phyloP scores from a whole-genome alignment of 2,797 vertebrate genomes.

The Antrozous pallidus region DNA sequence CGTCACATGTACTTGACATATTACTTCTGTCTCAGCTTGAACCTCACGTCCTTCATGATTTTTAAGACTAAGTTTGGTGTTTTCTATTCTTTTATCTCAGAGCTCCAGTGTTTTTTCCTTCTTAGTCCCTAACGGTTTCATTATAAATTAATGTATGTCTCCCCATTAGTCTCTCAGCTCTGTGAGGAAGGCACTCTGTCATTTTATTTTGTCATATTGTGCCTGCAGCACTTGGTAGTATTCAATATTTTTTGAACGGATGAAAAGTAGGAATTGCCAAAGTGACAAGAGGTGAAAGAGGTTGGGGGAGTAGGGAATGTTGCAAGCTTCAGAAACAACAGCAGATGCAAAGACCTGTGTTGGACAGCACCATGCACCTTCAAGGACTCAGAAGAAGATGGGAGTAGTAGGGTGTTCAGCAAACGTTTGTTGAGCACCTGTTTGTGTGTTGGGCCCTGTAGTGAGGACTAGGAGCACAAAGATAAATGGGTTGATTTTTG shows the following conservation, averaged over 20 bases:
- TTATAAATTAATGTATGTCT: constrained; percentile 30
- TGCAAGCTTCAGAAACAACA: background rate
- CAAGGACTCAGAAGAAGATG: background rate
- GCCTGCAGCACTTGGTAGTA: constrained; percentile 1
- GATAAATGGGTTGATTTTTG: background rate
- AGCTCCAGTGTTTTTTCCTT: constrained; percentile 33
- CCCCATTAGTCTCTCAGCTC: background rate
- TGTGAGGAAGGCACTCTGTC: constrained; percentile 1
- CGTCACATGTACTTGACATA: background rate
- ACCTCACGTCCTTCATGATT: background rate
- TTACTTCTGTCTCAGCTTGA: background rate
- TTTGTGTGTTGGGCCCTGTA: background rate
- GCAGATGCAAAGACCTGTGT: background rate
- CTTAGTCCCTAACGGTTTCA: constrained; percentile 7
- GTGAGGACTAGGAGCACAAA: background rate
- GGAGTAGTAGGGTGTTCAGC: background rate
- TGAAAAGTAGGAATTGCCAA: constrained; percentile 30
- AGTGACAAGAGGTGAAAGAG: background rate
- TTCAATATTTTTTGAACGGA: background rate
- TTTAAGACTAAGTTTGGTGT: constrained; percentile 21
- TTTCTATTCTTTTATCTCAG: background rate
- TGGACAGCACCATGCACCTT: background rate
- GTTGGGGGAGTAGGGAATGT: background rate
- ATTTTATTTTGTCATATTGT: constrained; percentile 41
- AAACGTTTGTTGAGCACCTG: background rate